Evolutionary conservation across 2,888 invertebrate species (phyloP), one percentile per base, ranked within the genome.

Genomic region (Schrankia costaestrigalis): DNA sequence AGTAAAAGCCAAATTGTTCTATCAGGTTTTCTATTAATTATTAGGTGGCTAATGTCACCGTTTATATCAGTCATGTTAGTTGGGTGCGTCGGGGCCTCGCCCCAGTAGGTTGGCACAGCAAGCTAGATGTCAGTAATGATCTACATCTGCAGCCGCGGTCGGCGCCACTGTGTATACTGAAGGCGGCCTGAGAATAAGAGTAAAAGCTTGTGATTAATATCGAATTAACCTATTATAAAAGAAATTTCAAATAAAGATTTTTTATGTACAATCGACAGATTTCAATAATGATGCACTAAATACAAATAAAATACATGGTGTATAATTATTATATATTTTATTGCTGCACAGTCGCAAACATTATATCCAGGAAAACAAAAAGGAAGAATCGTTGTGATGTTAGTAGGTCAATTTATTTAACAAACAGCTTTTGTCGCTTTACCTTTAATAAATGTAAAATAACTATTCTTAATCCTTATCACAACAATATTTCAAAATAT

Each of bases 151-250:
- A 37, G 84, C 85, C 0, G 70, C 78, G 4, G 78, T 48, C 1
- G 85, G 85, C 18, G 86, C 84, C 23, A 82, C 80, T 0, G 85
- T 75, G 69, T 86, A 87, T 25, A 82, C 82, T 41, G 87, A 87
- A 1, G 87, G 87, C 8, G 86, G 86, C 47, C 86, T 86, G 83
- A 3, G 63, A 62, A 27, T 33, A 15, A 0, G 6, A 8, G 2
- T 17, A 11, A 8, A 13, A 10, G 12, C 9, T 11, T 17, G n/a
- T n/a, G n/a, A n/a, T n/a, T n/a, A n/a, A n/a, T n/a, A n/a, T n/a
- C n/a, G n/a, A n/a, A n/a, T n/a, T n/a, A n/a, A n/a, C n/a, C n/a
- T n/a, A n/a, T n/a, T n/a, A n/a, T n/a, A n/a, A n/a, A n/a, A n/a
- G n/a, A n/a, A 17, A 5, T 17, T 17, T 17, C 3, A 7, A 5